These are phyloP conservation scores for Potamarius usumacintae DNA, from an alignment of 2,113 vertebrate species.

Conservation along the genomic window DNA sequence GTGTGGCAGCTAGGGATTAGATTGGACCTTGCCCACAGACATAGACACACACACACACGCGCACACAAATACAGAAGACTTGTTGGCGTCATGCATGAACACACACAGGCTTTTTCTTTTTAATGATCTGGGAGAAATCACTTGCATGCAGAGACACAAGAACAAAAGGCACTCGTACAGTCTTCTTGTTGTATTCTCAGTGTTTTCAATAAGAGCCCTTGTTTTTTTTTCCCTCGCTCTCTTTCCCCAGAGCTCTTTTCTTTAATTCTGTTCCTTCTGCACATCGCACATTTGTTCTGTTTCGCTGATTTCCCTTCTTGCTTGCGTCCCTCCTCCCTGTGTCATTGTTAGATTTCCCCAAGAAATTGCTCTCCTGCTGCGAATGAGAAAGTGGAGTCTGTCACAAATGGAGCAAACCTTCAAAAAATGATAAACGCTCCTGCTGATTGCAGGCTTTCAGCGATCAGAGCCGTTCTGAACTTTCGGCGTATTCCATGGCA, in stretches of 20 bases:
- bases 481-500: background rate
- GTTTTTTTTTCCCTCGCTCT: background rate
- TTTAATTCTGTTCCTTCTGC: background rate
- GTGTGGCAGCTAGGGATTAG: background rate
- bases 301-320: background rate
- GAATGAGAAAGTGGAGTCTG: background rate
- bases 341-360: background rate
- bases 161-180: background rate
- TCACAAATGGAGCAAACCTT: background rate
- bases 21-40: background rate
- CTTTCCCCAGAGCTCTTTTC: background rate
- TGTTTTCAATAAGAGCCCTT: conserved; percentile 20
- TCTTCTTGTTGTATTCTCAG: background rate
- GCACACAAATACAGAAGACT: background rate
- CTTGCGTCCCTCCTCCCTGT: background rate
- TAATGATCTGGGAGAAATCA: background rate
- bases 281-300: background rate
- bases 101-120: background rate
- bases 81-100: background rate
- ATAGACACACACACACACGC: conserved; percentile 20
- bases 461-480: background rate
- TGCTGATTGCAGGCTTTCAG: background rate
- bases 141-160: background rate
- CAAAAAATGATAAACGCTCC: background rate
- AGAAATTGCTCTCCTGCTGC: background rate